Evolutionary conservation across 2,113 vertebrate species (phyloP).

Genomic region (Xiphias gladius): DNA sequence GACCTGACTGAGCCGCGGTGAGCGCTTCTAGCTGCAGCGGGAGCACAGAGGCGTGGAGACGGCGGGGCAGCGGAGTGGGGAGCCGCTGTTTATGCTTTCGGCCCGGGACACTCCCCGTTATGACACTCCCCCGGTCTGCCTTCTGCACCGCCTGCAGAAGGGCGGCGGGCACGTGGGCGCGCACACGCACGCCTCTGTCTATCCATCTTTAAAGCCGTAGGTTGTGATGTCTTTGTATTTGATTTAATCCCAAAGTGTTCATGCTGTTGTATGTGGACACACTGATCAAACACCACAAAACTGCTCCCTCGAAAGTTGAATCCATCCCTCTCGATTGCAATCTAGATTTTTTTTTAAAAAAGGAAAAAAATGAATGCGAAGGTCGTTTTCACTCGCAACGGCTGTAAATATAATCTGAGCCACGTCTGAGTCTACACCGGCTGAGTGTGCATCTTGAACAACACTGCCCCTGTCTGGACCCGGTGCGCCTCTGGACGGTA

Average conservation of each 20-base stretch:
- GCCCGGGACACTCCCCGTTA: conserved; percentile 70
- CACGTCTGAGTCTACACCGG: not conserved
- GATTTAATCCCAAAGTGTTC: not conserved
- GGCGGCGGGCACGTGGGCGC: not conserved
- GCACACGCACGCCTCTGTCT: conserved; percentile 1
- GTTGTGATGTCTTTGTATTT: not conserved
- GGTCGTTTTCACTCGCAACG: not conserved
- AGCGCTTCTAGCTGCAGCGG: conserved; percentile 46
- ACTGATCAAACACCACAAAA: not conserved
- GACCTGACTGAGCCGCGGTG: conserved; percentile 42
- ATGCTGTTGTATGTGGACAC: not conserved
- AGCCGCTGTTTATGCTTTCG: conserved; percentile 59
- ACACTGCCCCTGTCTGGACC: conserved; percentile 46
- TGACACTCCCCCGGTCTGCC: conserved; percentile 56
- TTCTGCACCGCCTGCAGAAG: conserved; percentile 38
- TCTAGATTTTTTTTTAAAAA: not conserved
- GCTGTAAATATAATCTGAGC: not conserved
- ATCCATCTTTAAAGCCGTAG: not conserved
- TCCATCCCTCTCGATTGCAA: not conserved
- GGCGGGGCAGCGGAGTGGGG: conserved; percentile 25
- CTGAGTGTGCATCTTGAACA: not conserved
- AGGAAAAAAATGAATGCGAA: not conserved
- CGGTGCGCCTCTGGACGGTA: not conserved
- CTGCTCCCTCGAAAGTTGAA: not conserved
- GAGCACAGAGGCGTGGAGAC: conserved; percentile 55